Evolutionary conservation across 2,113 vertebrate species (phyloP).

Genomic region (Cathartes aura): DNA sequence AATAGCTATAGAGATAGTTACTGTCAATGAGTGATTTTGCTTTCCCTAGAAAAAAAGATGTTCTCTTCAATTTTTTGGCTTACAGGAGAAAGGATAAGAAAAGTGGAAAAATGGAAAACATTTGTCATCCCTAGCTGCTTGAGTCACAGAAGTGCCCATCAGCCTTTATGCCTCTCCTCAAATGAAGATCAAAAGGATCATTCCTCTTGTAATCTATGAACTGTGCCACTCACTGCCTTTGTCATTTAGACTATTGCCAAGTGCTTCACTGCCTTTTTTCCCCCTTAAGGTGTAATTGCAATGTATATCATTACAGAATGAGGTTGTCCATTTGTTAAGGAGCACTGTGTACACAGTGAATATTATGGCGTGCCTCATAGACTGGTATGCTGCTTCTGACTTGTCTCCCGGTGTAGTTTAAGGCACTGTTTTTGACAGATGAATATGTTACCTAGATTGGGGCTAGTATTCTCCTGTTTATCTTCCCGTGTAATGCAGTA

Average conservation of each 20-base stretch:
- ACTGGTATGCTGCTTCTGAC: background rate
- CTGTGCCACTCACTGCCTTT: background rate
- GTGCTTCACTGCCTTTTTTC: background rate
- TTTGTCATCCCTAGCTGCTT: background rate
- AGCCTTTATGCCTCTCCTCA: background rate
- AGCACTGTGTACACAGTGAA: background rate
- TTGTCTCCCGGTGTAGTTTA: background rate
- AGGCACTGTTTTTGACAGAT: background rate
- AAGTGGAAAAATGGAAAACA: background rate
- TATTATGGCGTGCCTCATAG: background rate
- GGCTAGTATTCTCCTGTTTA: background rate
- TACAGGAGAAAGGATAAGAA: background rate
- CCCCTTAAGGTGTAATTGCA: background rate
- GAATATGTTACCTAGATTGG: background rate
- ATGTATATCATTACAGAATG: background rate
- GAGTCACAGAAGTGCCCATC: background rate
- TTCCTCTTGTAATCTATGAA: background rate
- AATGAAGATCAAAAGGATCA: background rate
- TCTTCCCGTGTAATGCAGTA: background rate
- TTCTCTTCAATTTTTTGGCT: background rate
- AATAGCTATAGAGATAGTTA: background rate
- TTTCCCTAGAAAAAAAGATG: background rate
- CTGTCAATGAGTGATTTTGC: background rate
- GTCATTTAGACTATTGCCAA: background rate
- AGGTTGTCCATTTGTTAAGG: background rate